A percentile compares a stretch with the other conserved stretches of the same genome.
Conservation (phyloP, 2,113 vertebrate genomes). For the Podocnemis expansa region DNA sequence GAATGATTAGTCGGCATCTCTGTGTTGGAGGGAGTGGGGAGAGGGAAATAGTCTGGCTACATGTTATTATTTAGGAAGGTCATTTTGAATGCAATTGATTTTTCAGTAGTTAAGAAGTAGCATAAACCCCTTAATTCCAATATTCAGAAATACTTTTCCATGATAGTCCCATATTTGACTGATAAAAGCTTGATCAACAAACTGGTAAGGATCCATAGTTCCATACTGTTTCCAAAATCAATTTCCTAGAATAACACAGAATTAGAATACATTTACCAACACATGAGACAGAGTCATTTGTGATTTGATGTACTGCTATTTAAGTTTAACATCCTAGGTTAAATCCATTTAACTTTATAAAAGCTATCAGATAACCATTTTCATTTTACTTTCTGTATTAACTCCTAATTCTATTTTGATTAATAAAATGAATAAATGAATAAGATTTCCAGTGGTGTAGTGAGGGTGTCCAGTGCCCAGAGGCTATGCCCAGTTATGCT, state of each 20-base stretch:
- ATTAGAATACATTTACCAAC: neutral
- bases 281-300: neutral
- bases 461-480: too few relatives aligned
- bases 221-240: neutral
- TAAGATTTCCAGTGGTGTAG: too few relatives aligned
- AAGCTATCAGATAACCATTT: neutral
- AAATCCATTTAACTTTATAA: too few relatives aligned
- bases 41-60: neutral
- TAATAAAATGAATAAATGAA: neutral
- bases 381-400: neutral
- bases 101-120: neutral
- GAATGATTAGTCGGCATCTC: too few relatives aligned
- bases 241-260: neutral
- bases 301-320: neutral
- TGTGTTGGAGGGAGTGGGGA: too few relatives aligned
- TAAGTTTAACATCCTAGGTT: too few relatives aligned
- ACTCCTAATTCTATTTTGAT: neutral
- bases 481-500: too few relatives aligned
- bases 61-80: neutral
- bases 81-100: neutral
- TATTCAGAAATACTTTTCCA: neutral
- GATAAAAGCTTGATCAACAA: neutral
- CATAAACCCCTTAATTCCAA: neutral
- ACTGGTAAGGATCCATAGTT: neutral
- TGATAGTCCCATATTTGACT: neutral